A percentile compares a stretch with the other conserved stretches of the same genome.
phyloP scores from a whole-genome alignment of 2,888 invertebrate species.

The Ectemnius continuus region DNA sequence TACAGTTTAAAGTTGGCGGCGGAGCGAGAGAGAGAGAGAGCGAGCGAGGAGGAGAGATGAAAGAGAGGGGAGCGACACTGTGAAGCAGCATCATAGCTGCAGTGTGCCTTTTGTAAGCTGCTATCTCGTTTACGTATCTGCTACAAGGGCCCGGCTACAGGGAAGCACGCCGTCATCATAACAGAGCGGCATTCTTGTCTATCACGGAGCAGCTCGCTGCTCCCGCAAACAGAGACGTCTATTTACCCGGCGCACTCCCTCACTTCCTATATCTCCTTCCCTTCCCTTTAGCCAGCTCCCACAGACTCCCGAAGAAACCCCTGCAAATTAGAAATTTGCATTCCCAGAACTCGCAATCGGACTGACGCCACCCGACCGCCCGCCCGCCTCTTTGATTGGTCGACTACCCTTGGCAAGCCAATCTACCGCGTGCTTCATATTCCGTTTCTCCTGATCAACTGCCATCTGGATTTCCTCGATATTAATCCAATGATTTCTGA shows the following conservation, averaged over 20 bases:
- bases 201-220: slow-evolving; percentile 52
- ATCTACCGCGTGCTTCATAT: too few species aligned
- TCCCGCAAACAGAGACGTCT: slow-evolving; percentile 53
- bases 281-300: background rate
- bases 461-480: too few species aligned
- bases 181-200: slow-evolving; percentile 62
- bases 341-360: background rate
- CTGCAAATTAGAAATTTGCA: slow-evolving; percentile 28
- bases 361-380: too few species aligned
- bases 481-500: too few species aligned
- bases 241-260: slow-evolving; percentile 45
- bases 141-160: slow-evolving; percentile 48
- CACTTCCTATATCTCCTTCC: background rate
- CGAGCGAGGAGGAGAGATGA: slow-evolving; percentile 22
- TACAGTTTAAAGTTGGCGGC: slow-evolving; percentile 70
- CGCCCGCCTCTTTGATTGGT: too few species aligned
- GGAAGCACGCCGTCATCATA: slow-evolving; percentile 48
- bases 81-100: slow-evolving; percentile 51
- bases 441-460: too few species aligned
- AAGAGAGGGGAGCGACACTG: slow-evolving; percentile 32
- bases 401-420: too few species aligned
- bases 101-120: slow-evolving; percentile 70
- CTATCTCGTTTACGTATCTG: slow-evolving; percentile 73
- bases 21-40: slow-evolving; percentile 53
- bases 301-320: slow-evolving; percentile 17